These are phyloP conservation scores for Tinamus guttatus DNA, from an alignment of 2,113 vertebrate genomes.

Conservation along the genomic window DNA sequence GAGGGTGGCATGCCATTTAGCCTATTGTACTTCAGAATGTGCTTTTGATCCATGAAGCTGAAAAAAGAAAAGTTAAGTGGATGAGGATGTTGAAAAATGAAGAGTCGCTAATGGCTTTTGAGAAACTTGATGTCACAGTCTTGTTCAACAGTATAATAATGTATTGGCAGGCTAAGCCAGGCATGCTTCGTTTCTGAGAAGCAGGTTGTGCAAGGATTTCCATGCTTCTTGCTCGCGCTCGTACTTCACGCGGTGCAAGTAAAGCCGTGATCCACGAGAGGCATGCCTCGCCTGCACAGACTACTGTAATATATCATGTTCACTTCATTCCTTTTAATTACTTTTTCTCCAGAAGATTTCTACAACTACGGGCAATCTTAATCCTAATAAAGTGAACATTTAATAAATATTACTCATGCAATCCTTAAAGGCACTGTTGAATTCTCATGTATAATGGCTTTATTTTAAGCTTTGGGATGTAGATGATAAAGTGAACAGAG, in stretches of 20 bases:
- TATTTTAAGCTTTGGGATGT: conserved; percentile 27
- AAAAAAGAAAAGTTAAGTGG: not conserved
- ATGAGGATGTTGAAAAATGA: not conserved
- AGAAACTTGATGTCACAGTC: not conserved
- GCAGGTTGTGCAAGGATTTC: not conserved
- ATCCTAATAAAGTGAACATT: conserved; percentile 47
- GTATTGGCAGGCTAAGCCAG: not conserved
- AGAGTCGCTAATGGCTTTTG: not conserved
- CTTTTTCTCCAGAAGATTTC: conserved; percentile 5
- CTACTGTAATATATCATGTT: conserved; percentile 29
- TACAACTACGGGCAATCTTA: conserved; percentile 29
- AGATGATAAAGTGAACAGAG: conserved; percentile 17
- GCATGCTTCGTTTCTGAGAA: not conserved
- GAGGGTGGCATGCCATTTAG: not conserved
- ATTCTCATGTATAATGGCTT: not conserved
- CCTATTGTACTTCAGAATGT: not conserved
- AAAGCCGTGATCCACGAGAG: not conserved
- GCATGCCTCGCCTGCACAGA: not conserved
- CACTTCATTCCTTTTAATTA: conserved; percentile 51
- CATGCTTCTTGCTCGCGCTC: not conserved
- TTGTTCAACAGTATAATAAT: not conserved
- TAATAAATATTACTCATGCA: conserved; percentile 29
- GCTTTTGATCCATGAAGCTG: not conserved
- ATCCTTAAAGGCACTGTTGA: not conserved
- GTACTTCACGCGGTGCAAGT: not conserved